Conservation (phyloP, 2,113 vertebrate genomes). For the Prunella himalayana region DNA sequence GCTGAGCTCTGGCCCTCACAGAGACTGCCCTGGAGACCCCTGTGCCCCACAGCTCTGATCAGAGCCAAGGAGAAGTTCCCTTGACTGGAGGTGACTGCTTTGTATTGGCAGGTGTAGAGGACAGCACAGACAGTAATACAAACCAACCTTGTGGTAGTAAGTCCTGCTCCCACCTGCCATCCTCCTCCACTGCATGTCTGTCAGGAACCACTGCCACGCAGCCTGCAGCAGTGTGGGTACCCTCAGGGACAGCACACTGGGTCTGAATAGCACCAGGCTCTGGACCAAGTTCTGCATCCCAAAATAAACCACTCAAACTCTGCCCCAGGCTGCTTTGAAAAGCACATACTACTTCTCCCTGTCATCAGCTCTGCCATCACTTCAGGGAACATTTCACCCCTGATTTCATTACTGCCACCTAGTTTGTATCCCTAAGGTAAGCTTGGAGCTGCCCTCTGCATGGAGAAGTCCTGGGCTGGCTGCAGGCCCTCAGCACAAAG, state of each 20-base stretch:
- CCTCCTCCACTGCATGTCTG: neutral
- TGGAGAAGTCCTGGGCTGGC: rapidly evolving
- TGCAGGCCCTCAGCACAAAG: neutral
- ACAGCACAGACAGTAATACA: neutral
- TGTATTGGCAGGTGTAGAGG: neutral
- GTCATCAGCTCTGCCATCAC: neutral
- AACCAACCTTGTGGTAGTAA: rapidly evolving
- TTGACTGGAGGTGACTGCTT: neutral
- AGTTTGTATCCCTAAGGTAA: neutral
- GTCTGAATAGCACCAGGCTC: neutral
- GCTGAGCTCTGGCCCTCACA: neutral
- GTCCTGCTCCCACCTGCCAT: neutral
- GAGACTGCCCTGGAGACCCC: neutral
- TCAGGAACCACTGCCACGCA: neutral
- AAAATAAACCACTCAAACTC: neutral
- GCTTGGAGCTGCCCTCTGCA: neutral
- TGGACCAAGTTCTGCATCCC: neutral
- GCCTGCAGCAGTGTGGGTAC: neutral
- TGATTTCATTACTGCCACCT: neutral
- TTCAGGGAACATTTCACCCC: neutral
- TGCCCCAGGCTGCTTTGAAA: neutral
- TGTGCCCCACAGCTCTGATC: neutral
- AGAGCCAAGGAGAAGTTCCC: neutral
- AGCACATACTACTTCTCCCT: neutral
- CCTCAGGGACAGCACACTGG: neutral